Percentiles rank a stretch among this genome's conserved stretches.
phyloP scores from a whole-genome alignment of 1,140 invertebrate species.

The Eriosoma lanigerum region DNA sequence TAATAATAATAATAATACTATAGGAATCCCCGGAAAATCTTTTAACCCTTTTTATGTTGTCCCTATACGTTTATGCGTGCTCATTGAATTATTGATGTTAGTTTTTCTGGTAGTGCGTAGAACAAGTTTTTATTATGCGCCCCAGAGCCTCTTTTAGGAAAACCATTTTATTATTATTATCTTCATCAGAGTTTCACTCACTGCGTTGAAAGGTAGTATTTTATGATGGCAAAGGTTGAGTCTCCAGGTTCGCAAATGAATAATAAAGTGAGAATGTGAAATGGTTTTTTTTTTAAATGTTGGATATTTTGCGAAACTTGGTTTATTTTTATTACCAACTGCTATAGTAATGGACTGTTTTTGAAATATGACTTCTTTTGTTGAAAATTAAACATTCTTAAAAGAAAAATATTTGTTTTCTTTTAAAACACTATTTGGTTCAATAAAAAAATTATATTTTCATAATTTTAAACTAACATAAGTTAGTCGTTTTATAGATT shows the following conservation, averaged over 20 bases:
- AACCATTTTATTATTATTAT: constrained; percentile 49
- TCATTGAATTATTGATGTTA: constrained; percentile 45
- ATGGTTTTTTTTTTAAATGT: constrained; percentile 16
- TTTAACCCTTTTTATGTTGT: constrained; percentile 10
- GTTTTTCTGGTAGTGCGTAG: not conserved
- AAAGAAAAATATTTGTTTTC: no score
- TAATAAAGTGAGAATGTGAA: constrained; percentile 48
- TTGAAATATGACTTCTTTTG: no score
- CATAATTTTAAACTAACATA: no score
- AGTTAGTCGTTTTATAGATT: no score
- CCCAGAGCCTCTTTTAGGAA: constrained; percentile 29
- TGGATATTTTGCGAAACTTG: constrained; percentile 3
- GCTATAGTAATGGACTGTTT: not conserved
- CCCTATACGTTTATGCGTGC: not conserved
- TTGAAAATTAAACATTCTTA: no score
- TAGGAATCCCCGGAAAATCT: constrained; percentile 30
- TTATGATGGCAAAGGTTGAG: constrained; percentile 21
- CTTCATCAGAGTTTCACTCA: constrained; percentile 17
- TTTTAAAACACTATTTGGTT: no score
- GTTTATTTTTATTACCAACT: not conserved
- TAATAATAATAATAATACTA: not conserved
- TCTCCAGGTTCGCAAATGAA: constrained; percentile 29
- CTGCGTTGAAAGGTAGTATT: constrained; percentile 26
- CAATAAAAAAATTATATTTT: no score
- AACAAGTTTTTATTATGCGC: constrained; percentile 25